These are phyloP conservation scores for Craseonycteris thonglongyai DNA, from an alignment of 2,113 vertebrate species.

Conservation along the genomic window DNA sequence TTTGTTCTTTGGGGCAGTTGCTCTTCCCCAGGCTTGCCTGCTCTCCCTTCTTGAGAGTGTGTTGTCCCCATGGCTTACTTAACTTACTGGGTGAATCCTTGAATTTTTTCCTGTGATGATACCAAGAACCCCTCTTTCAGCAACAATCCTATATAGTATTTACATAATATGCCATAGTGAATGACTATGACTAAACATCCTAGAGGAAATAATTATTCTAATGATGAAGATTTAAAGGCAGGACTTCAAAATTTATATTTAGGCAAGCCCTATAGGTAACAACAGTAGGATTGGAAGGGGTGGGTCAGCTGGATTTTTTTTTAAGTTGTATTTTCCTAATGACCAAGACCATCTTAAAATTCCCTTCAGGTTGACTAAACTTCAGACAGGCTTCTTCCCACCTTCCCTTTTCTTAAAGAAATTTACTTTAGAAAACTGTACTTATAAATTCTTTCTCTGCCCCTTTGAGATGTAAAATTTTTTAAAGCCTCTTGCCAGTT, in stretches of 20 bases:
- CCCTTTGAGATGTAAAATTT: neutral
- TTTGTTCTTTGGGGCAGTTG: too few species aligned
- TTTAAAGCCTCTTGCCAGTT: neutral
- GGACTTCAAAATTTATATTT: neutral
- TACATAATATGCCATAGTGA: neutral
- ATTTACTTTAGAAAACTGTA: neutral
- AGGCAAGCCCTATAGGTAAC: neutral
- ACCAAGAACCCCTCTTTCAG: too few species aligned
- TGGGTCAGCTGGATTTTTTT: neutral
- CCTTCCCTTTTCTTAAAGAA: neutral
- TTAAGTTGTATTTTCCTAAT: neutral
- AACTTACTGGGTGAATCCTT: too few species aligned
- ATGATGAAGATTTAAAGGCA: neutral
- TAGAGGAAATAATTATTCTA: neutral
- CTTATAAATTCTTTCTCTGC: neutral
- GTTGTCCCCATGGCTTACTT: too few species aligned
- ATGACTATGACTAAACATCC: neutral
- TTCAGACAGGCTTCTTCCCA: neutral
- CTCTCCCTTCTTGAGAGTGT: too few species aligned
- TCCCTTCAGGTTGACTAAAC: neutral
- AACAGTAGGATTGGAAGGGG: neutral
- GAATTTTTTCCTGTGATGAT: too few species aligned
- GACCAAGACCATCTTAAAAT: neutral
- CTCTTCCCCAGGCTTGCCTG: too few species aligned
- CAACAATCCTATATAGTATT: neutral